A percentile compares a stretch with the other conserved stretches of the same genome.
Conservation (phyloP, 2,113 vertebrate genomes). For the Podarcis muralis region DNA sequence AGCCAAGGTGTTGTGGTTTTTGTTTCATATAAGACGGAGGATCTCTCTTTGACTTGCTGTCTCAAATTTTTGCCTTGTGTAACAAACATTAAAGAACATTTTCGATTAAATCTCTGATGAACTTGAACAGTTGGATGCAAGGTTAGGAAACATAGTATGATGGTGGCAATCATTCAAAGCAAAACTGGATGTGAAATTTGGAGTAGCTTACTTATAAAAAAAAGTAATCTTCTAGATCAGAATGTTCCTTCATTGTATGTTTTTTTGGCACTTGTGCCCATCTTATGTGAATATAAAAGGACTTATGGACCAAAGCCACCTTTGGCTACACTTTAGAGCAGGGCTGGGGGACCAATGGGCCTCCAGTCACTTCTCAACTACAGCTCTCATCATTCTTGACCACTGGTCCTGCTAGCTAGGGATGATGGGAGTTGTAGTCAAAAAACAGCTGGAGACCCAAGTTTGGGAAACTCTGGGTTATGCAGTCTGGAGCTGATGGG, state of each 20-base stretch:
- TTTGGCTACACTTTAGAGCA: not conserved
- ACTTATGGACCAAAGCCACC: not conserved
- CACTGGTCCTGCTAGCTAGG: too few relatives aligned
- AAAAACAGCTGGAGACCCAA: too few relatives aligned
- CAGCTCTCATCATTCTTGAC: too few relatives aligned
- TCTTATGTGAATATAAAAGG: not conserved
- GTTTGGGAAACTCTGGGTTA: too few relatives aligned
- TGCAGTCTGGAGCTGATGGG: too few relatives aligned
- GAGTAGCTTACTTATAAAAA: not conserved
- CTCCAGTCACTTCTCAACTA: too few relatives aligned
- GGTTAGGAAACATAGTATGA: not conserved
- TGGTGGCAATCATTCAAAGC: not conserved
- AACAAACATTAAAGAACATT: not conserved
- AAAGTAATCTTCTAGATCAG: not conserved
- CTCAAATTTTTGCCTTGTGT: conserved; percentile 11
- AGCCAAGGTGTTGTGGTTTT: conserved; percentile 10
- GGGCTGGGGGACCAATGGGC: too few relatives aligned
- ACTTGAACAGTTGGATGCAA: not conserved
- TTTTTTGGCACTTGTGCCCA: not conserved
- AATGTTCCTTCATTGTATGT: not conserved
- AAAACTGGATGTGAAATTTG: not conserved
- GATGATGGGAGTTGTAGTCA: too few relatives aligned
- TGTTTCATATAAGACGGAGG: conserved; percentile 43
- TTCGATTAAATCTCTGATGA: not conserved
- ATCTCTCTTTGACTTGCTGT: conserved; percentile 2